Conservation (phyloP, 2,888 invertebrate species). For the Sphaerophoria taeniata region DNA sequence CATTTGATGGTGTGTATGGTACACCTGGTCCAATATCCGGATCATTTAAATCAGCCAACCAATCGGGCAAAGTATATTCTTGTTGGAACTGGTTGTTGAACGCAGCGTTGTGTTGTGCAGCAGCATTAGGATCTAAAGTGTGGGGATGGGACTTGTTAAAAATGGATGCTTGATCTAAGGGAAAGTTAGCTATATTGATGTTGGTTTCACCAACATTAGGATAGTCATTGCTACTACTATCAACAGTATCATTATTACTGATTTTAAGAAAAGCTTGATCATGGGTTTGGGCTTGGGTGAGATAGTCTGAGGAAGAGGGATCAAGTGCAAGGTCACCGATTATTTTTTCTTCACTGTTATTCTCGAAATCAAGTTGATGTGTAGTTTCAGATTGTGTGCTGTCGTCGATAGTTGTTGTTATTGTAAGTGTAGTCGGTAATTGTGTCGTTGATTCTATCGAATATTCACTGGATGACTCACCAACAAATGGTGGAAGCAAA, state of each 20-base stretch:
- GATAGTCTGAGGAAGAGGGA: constrained; percentile 50
- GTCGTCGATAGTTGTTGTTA: constrained; percentile 35
- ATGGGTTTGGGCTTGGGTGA: constrained; percentile 37
- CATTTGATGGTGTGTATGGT: constrained; percentile 76
- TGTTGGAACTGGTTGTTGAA: constrained; percentile 12
- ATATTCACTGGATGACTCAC: constrained; percentile 79
- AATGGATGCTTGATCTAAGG: constrained; percentile 76
- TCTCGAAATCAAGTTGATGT: constrained; percentile 54
- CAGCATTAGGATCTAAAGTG: constrained; percentile 82
- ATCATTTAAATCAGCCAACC: constrained; percentile 80
- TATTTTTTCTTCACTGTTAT: constrained; percentile 59
- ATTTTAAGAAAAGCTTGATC: constrained; percentile 37
- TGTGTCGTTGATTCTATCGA: constrained; percentile 36
- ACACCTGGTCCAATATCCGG: constrained; percentile 81
- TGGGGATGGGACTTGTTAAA: constrained; percentile 79
- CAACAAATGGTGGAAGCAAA: constrained; percentile 82
- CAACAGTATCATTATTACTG: constrained; percentile 23
- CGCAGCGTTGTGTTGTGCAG: constrained; percentile 77
- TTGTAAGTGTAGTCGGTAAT: constrained; percentile 31
- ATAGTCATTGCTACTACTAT: constrained; percentile 28
- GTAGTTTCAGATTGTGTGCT: constrained; percentile 56
- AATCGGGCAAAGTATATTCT: constrained; percentile 78
- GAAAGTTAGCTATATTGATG: constrained; percentile 77
- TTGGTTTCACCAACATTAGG: constrained; percentile 75
- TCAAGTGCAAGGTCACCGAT: constrained; percentile 62